Evolutionary conservation across 2,888 invertebrate species (phyloP).

Genomic region (Corythucha ciliata): DNA sequence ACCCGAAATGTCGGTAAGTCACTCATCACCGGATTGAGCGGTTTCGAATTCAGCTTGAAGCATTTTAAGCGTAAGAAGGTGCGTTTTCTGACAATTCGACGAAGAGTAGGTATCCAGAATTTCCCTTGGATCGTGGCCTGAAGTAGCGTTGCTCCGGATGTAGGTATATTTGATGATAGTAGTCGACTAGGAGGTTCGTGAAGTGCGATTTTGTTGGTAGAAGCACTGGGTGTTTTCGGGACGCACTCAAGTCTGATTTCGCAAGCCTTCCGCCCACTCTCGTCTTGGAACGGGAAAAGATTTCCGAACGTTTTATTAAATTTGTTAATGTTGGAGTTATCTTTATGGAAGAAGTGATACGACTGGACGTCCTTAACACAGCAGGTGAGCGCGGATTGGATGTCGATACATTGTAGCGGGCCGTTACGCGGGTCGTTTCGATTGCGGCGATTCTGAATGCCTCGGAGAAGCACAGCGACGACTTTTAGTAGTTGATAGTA

Average conservation of each 20-base stretch:
- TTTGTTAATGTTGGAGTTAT: not conserved
- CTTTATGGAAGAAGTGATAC: not conserved
- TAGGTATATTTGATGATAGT: slow-evolving; percentile 18
- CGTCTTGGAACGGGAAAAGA: slow-evolving; percentile 8
- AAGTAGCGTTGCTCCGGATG: slow-evolving; percentile 20
- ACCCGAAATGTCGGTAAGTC: too few relatives aligned
- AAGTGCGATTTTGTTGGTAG: slow-evolving; percentile 19
- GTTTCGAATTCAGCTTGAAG: slow-evolving; percentile 4
- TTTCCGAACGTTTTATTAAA: not conserved
- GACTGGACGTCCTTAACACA: slow-evolving; percentile 3
- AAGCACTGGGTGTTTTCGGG: slow-evolving; percentile 24
- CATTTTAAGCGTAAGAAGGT: slow-evolving; percentile 20
- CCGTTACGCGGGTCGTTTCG: not conserved
- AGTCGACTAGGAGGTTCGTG: slow-evolving; percentile 14
- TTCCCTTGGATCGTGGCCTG: slow-evolving; percentile 18
- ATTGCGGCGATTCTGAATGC: not conserved
- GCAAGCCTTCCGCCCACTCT: slow-evolving; percentile 18
- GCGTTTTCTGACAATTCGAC: slow-evolving; percentile 9
- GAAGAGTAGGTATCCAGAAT: slow-evolving; percentile 22
- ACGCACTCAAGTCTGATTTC: slow-evolving; percentile 10
- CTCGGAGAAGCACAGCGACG: slow-evolving; percentile 8
- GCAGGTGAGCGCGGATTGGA: not conserved
- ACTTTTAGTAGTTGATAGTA: slow-evolving; percentile 2
- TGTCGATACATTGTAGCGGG: not conserved
- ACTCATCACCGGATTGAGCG: too few relatives aligned